Conservation (phyloP, 1,140 invertebrate species). For the Arctopsyche grandis region DNA sequence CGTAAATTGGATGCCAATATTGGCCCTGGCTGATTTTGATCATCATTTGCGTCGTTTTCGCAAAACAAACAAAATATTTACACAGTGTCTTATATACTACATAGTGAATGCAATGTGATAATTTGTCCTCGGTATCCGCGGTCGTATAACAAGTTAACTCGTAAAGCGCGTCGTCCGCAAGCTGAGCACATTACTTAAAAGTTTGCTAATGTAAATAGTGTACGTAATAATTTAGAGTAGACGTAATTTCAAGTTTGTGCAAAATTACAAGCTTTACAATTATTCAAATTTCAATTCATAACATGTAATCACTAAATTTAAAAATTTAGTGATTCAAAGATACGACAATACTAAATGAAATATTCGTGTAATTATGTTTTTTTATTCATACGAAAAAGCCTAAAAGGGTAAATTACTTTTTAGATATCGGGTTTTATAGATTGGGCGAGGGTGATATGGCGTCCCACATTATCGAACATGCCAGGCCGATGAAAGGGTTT, state of each 20-base stretch:
- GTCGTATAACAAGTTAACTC: constrained; percentile 2
- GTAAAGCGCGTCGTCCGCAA: neutral
- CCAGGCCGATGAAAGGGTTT: too few species aligned
- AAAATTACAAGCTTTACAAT: constrained; percentile 4
- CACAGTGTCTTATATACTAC: neutral
- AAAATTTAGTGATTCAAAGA: too few species aligned
- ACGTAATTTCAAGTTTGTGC: constrained; percentile 7
- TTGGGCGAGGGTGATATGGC: too few species aligned
- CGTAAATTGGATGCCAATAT: neutral
- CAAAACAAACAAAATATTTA: neutral
- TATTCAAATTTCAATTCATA: neutral
- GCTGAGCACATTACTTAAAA: constrained; percentile 13
- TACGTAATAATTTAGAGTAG: constrained; percentile 22
- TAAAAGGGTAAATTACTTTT: too few species aligned
- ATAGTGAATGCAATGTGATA: neutral
- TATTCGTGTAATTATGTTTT: too few species aligned
- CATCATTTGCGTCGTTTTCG: neutral
- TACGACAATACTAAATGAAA: too few species aligned
- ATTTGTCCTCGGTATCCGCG: neutral
- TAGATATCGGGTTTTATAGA: too few species aligned
- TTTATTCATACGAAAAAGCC: too few species aligned
- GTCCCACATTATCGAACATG: too few species aligned
- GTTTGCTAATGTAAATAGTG: constrained; percentile 10
- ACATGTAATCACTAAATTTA: too few species aligned
- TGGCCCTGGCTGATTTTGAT: neutral